Base-by-base conservation (phyloP, 1,140 invertebrate species). In the Drosophila parvula region DNA sequence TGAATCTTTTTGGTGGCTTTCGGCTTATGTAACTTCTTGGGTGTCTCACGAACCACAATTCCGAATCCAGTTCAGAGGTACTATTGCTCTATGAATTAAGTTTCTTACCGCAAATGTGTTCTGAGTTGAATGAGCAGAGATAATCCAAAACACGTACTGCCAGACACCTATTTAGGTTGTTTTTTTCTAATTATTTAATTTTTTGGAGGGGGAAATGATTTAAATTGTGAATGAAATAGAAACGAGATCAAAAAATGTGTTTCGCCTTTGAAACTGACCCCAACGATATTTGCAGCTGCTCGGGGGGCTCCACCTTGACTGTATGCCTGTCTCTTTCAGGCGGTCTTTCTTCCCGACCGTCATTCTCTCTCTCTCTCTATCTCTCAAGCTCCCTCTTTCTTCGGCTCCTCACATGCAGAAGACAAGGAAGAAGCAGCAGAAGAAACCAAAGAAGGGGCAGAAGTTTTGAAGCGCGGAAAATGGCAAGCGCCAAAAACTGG, bases 401-500 rank as follows among this genome's bases (percentile, higher is more conserved):
- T 41, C 43, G 56, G 40, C 56, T 68, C 60, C 44, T 60, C 68
- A 27, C 44, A 55, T 70, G 64, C 41, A 56, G 16, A 34, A 56
- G 70, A 55, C 55, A n/a, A 48, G 16, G 47, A 63, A 30, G 40
- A 38, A 50, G 22, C 45, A 61, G 55, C 53, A 61, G 45, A 51
- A 74, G 48, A 36, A 65, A 62, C 43, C n/a, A 48, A 74, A 53
- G 47, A 53, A 70, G 68, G 65, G 65, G 64, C 74, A 68, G 58
- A 71, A 63, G 71, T 74, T 58, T 70, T 86, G 69, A 78, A 86
- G 78, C 77, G 78, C 84, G 83, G 85, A 88, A 88, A 88, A 88
- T 89, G 83, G 83, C 80, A 88, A 88, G 81, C 84, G 77, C 84
- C 84, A 78, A 88, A 88, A 88, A 89, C 84, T 89, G 84, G 84